Evolutionary conservation across 1,140 invertebrate genomes (phyloP).

Genomic region (Asobara japonica): DNA sequence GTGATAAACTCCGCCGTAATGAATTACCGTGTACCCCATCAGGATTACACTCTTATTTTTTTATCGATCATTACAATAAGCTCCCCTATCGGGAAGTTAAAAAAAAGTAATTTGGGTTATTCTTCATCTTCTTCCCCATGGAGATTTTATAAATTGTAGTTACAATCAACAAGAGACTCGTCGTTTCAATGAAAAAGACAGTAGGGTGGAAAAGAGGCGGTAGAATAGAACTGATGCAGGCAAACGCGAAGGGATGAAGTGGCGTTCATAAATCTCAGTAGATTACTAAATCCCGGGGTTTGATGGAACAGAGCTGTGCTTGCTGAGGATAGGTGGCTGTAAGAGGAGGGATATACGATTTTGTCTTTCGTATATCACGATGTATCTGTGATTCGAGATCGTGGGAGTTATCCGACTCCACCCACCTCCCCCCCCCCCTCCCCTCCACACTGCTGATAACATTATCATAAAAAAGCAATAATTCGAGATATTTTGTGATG

Average conservation of each 20-base stretch:
- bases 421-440: no score
- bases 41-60: no score
- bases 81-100: neutral
- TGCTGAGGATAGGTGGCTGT: constrained; percentile 13
- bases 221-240: constrained; percentile 35
- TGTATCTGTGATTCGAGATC: constrained; percentile 51
- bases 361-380: constrained; percentile 15
- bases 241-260: constrained; percentile 53
- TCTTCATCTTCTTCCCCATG: no score
- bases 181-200: neutral
- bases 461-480: constrained; percentile 69
- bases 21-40: no score
- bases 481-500: constrained; percentile 46
- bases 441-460: constrained; percentile 61
- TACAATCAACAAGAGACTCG: constrained; percentile 47
- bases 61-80: no score
- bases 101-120: no score
- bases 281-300: constrained; percentile 67
- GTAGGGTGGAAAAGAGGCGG: neutral
- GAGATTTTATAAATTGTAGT: no score
- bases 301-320: constrained; percentile 58
- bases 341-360: constrained; percentile 14
- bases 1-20: no score
- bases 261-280: constrained; percentile 66
- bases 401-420: constrained; percentile 60